These are phyloP conservation scores for Euplagia quadripunctaria DNA, from an alignment of 2,888 invertebrate genomes.

Conservation along the genomic window DNA sequence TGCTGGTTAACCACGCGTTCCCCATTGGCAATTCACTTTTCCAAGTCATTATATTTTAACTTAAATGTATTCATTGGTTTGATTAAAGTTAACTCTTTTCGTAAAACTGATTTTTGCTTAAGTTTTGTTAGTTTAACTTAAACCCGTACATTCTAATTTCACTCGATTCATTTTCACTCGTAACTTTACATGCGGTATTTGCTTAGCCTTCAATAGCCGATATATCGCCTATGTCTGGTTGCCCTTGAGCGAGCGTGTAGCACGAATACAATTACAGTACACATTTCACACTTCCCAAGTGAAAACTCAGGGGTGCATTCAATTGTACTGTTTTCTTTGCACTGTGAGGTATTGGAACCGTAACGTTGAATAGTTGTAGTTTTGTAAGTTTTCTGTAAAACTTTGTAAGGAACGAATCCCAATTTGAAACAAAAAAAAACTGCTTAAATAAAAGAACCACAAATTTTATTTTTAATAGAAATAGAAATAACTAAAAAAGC, in stretches of 20 bases:
- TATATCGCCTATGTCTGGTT: conserved; percentile 38
- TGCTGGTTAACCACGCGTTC: no score
- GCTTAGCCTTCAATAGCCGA: conserved; percentile 45
- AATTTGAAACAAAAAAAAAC: background rate
- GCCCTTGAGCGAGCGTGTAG: conserved; percentile 56
- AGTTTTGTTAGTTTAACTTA: no score
- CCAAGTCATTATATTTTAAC: no score
- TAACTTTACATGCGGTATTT: conserved; percentile 31
- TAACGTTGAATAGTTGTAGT: background rate
- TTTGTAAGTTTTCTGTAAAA: background rate
- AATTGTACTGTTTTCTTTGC: conserved; percentile 35
- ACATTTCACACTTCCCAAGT: conserved; percentile 66
- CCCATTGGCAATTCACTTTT: no score
- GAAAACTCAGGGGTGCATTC: conserved; percentile 46
- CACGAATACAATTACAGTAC: conserved; percentile 73
- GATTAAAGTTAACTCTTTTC: no score
- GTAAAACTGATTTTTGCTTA: no score
- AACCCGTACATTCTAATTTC: conserved; percentile 4
- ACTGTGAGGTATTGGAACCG: conserved; percentile 22
- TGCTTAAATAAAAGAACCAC: background rate
- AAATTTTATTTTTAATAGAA: no score
- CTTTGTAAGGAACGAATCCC: background rate
- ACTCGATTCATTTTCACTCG: conserved; percentile 25
- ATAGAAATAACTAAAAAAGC: no score
- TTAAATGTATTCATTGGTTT: no score